phyloP scores from a whole-genome alignment of 2,797 vertebrate genomes.

The Vespertilio murinus region DNA sequence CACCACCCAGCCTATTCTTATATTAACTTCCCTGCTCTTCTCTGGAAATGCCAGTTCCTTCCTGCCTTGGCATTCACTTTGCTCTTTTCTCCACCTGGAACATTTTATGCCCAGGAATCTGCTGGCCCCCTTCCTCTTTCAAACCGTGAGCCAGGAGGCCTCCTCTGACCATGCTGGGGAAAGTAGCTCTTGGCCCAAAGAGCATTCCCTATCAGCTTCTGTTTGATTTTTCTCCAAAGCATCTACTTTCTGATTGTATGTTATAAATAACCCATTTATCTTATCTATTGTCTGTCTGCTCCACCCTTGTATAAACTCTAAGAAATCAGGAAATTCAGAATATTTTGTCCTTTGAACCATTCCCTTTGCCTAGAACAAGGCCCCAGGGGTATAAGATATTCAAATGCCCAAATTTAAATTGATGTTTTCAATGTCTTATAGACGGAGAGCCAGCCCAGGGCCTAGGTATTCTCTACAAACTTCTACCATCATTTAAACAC shows the following conservation, averaged over 20 bases:
- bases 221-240: not conserved
- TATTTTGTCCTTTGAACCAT: not conserved
- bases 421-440: not conserved
- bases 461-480: not conserved
- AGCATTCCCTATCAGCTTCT: not conserved
- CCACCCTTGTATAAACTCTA: not conserved
- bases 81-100: not conserved
- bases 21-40: not conserved
- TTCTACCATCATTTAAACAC: not conserved
- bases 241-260: not conserved
- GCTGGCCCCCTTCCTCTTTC: not conserved
- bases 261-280: not conserved
- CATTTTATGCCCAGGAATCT: not conserved
- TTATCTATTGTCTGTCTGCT: not conserved
- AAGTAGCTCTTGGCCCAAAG: not conserved
- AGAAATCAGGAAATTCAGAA: not conserved
- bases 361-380: not conserved
- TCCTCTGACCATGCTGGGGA: not conserved
- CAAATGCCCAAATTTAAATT: not conserved
- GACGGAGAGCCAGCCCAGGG: not conserved
- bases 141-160: not conserved
- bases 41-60: not conserved
- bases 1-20: accelerated
- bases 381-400: not conserved
- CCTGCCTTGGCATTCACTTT: no score